Evolutionary conservation across 2,797 vertebrate species (phyloP).

Genomic region (Intellagama lesueurii): DNA sequence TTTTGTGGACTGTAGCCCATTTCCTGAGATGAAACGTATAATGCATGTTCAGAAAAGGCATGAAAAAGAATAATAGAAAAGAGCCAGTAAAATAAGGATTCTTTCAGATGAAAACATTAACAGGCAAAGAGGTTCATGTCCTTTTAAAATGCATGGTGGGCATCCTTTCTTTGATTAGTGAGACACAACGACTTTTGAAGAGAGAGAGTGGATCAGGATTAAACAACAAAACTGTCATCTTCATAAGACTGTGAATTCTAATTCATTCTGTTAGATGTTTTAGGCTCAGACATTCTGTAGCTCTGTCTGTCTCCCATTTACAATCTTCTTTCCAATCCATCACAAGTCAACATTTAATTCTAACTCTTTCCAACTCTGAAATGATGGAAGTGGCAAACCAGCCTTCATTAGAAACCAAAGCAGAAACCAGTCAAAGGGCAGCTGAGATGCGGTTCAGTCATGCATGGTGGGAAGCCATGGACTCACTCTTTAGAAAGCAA

Average conservation of each 20-base stretch:
- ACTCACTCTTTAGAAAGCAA: conserved; percentile 28
- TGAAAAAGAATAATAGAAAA: neutral
- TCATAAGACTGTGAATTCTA: neutral
- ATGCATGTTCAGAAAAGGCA: neutral
- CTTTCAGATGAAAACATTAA: neutral
- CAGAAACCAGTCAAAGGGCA: conserved; percentile 37
- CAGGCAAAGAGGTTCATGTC: conserved; percentile 11
- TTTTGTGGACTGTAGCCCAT: no score
- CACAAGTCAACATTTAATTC: conserved; percentile 63
- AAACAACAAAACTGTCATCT: conserved; percentile 12
- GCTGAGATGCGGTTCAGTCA: conserved; percentile 21
- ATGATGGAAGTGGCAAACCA: conserved; percentile 46
- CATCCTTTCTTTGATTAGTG: neutral
- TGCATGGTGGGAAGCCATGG: accelerated
- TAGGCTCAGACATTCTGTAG: neutral
- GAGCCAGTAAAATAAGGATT: neutral
- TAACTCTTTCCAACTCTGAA: conserved; percentile 37
- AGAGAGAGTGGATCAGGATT: neutral
- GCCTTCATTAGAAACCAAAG: conserved; percentile 48
- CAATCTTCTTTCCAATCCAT: conserved; percentile 65
- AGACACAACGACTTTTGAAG: neutral
- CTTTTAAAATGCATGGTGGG: neutral
- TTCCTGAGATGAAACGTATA: neutral
- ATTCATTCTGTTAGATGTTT: conserved; percentile 30
- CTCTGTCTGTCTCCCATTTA: conserved; percentile 20